Evolutionary conservation across 2,888 invertebrate species (phyloP), one percentile per base, ranked within the genome.

Genomic region (Hesperia comma): DNA sequence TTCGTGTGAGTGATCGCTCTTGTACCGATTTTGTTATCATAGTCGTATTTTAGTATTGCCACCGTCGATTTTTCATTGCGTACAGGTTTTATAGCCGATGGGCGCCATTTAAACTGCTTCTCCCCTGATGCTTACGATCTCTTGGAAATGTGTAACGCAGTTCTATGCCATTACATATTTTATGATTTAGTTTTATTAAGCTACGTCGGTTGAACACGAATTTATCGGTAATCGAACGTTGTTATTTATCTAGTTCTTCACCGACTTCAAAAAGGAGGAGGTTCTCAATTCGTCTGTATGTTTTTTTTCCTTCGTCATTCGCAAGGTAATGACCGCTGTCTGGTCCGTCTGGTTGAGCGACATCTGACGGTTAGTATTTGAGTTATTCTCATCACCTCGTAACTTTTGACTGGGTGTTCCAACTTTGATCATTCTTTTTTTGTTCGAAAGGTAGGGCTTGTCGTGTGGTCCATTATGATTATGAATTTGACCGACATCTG

Each of bases 11-110:
- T 19, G 51, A 49, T 56, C 37, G 46, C 19, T 63, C 56, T 55
- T 37, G 41, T 33, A 33, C 46, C 57, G 19, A 63, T 56, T 63
- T 51, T n/a, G 56, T 56, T 49, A 57, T 49, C 15, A 58, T 15
- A 12, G 46, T 32, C 46, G 49, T 53, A 40, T 61, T 51, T 61
- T 40, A n/a, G 21, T 21, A 37, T 32, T 10, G 51, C 33, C 21
- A 6, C 53, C 21, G 37, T 61, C 37, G 33, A n/a, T 37, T 61
- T 61, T 61, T 40, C 61, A 51, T 14, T 1, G 43, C 15, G 46
- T 12, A 43, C 58, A 15, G 15, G 26, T 58, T 58, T 58, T 58
- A 32, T 58, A 3, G 58, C 10, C 10, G n/a, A 32, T 58, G 46
- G 43, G 32, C 58, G 43, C 15, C 43, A 10, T 58, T 53, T 26